Evolutionary conservation across 2,113 vertebrate genomes (phyloP), one percentile per base, ranked within the genome.

Genomic region (Xiphophorus hellerii): DNA sequence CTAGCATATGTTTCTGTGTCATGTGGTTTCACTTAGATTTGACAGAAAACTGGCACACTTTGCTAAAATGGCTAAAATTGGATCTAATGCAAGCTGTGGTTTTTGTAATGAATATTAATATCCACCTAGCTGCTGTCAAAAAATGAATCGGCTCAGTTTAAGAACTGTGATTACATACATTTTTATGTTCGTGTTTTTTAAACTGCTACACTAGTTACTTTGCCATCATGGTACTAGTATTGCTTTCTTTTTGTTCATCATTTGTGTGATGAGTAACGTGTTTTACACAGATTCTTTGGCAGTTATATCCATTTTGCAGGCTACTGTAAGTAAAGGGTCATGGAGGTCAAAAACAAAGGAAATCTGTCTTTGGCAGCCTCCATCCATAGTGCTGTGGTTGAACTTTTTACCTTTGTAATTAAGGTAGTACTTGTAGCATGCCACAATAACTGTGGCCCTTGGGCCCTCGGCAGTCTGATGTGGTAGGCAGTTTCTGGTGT

Each of bases 321-420:
- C 22, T 5, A 28, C 48, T 71, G 69, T 61, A 91, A 93, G 89
- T 95, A 93, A 90, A 92, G 93, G 94, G 94, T 84, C 91, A 94
- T 95, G 88, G 94, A 80, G 90, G 81, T 92, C 94, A 95, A 88
- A 94, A 80, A 90, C 51, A 92, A 94, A 95, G 95, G 95, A 96
- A 95, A 95, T 95, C 92, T 94, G 93, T 96, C 96, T 96, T 94
- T 96, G 95, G 95, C 95, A 95, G 93, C 83, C 93, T 92, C 94
- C 92, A 95, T 95, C 94, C 94, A 89, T 92, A 89, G 93, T 95
- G 78, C 94, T 96, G 95, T 85, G 95, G 96, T 94, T 98, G 96
- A 98, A 98, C 96, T 97, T 97, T 98, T 98, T 97, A 98, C 97
- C 96, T 96, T 98, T 95, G 97, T 98, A 97, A 97, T 92, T 81